A percentile compares a stretch with the other conserved stretches of the same genome.
phyloP scores from a whole-genome alignment of 2,797 vertebrate genomes.

The Neostethus bicornis region DNA sequence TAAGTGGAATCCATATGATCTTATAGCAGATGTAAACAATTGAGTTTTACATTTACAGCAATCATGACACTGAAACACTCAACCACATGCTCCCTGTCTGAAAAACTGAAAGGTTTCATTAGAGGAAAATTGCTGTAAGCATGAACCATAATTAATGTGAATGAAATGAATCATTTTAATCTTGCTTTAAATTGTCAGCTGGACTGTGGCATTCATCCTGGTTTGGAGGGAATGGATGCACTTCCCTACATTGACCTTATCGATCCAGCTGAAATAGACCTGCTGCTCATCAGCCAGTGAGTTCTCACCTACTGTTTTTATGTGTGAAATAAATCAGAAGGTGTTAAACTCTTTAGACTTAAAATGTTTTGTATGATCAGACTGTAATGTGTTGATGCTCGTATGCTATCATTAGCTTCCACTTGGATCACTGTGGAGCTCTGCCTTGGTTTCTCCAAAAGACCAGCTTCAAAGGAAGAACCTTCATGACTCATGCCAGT shows the following conservation, averaged over 20 bases:
- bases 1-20: no score
- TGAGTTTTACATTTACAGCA: no score
- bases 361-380: neutral
- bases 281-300: slow-evolving; percentile 97
- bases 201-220: slow-evolving; percentile 96
- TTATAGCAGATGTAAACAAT: no score
- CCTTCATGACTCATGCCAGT: slow-evolving; percentile 96
- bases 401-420: slow-evolving; percentile 81
- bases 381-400: neutral
- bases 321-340: neutral
- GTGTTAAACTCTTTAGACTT: no score
- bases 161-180: no score
- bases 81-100: neutral
- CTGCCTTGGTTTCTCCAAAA: slow-evolving; percentile 97
- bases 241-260: slow-evolving; percentile 95
- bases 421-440: slow-evolving; percentile 97
- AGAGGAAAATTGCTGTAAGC: neutral
- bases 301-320: slow-evolving; percentile 51
- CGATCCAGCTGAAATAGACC: slow-evolving; percentile 94
- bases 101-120: neutral
- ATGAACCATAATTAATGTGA: no score
- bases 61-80: neutral
- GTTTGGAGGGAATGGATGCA: slow-evolving; percentile 95
- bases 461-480: slow-evolving; percentile 97
- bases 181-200: slow-evolving; percentile 76